Percentiles rank a stretch among this genome's conserved stretches.
Conservation (phyloP, 2,888 invertebrate species). For the Phyllotreta cruciferae region DNA sequence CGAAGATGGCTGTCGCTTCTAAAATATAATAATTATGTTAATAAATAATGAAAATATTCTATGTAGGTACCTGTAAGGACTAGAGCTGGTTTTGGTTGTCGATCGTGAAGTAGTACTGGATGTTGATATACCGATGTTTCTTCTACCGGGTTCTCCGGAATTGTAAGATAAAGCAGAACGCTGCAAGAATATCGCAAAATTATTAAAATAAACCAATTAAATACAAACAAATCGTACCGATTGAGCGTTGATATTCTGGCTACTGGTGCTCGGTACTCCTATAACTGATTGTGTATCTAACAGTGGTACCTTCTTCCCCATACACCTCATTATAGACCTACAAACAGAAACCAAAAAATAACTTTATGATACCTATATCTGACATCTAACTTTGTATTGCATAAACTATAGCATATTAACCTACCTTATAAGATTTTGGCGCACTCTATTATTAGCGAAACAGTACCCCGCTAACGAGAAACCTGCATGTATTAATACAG, state of each 20-base stretch:
- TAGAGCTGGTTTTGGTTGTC: slow-evolving; percentile 92
- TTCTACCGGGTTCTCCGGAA: slow-evolving; percentile 69
- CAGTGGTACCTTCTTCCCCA: slow-evolving; percentile 83
- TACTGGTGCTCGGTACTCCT: slow-evolving; percentile 72
- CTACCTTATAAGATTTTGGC: slow-evolving; percentile 73
- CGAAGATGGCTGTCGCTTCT: slow-evolving; percentile 84
- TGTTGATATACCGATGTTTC: slow-evolving; percentile 91
- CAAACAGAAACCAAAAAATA: slow-evolving; percentile 50
- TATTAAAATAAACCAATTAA: slow-evolving; percentile 14
- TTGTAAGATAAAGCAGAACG: slow-evolving; percentile 86
- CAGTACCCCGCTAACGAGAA: slow-evolving; percentile 88
- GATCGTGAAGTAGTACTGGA: slow-evolving; percentile 94
- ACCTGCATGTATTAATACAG: slow-evolving; percentile 79
- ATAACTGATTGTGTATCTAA: slow-evolving; percentile 76
- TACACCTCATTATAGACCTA: slow-evolving; percentile 74
- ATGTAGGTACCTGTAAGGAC: slow-evolving; percentile 77
- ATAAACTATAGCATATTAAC: slow-evolving; percentile 3
- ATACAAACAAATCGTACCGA: slow-evolving; percentile 58
- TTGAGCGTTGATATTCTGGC: slow-evolving; percentile 74
- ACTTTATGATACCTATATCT: too few species aligned
- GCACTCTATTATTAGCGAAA: slow-evolving; percentile 83
- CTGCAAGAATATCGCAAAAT: slow-evolving; percentile 53
- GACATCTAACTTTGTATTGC: too few species aligned
- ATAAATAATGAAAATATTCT: slow-evolving; percentile 7
- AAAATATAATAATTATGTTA: slow-evolving; percentile 43